These are phyloP conservation scores for Tauraco erythrolophus DNA, from an alignment of 2,113 vertebrate species.

Conservation along the genomic window DNA sequence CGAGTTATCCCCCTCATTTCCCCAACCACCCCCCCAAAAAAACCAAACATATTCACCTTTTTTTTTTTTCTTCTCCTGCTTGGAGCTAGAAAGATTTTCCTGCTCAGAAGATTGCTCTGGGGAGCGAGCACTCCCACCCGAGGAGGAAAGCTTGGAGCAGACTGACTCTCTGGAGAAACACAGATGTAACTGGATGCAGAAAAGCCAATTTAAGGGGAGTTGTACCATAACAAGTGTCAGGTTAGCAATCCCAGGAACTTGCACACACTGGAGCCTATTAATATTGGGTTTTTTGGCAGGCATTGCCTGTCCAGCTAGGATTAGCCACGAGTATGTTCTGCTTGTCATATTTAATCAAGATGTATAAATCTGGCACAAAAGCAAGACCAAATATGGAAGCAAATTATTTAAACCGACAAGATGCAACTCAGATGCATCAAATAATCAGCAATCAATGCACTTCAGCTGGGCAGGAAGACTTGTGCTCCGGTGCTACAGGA, in stretches of 20 bases:
- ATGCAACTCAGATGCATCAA: neutral
- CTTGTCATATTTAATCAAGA: slow-evolving; percentile 3
- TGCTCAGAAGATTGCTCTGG: neutral
- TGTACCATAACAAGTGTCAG: neutral
- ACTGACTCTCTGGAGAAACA: neutral
- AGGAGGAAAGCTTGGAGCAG: neutral
- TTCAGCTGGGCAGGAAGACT: neutral
- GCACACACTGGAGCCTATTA: neutral
- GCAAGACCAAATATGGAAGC: slow-evolving; percentile 42
- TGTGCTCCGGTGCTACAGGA: neutral
- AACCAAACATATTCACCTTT: neutral
- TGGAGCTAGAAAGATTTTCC: neutral
- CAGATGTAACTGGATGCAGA: neutral
- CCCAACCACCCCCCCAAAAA: neutral
- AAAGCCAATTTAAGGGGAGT: neutral
- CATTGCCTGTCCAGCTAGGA: neutral
- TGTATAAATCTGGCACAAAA: neutral
- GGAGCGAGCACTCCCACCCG: neutral
- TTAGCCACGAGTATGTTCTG: neutral
- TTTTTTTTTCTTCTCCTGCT: neutral
- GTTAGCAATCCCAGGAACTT: neutral
- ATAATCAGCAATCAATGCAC: neutral
- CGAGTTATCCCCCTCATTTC: too few relatives aligned
- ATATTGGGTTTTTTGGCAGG: neutral
- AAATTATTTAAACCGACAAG: neutral